Base-by-base conservation (phyloP, 2,797 vertebrate genomes). In the Enteromius argenteus region DNA sequence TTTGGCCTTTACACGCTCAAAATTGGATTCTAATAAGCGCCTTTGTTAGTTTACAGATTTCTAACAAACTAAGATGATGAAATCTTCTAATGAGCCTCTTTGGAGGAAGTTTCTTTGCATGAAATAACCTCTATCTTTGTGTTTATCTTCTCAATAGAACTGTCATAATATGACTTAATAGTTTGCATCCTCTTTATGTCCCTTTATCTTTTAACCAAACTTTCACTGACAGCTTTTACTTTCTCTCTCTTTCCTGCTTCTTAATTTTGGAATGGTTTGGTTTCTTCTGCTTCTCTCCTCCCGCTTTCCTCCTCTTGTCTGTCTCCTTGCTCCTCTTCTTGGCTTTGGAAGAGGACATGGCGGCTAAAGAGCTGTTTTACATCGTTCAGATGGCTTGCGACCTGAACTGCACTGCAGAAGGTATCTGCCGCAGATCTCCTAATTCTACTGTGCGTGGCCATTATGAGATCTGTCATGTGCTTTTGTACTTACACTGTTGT, bases 371-470 rank as follows among this genome's bases (percentile, higher is more conserved):
- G 94, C 95, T 95, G 92, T 99, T 99, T 98, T 96, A 97, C 97
- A 95, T 99, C 97, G 95, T 98, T 96, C 97, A 97, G 96, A 98
- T 98, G 97, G 95, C 98, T 96, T 99, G 97, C 95, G 97, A 98
- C 97, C 95, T 93, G 95, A 98, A 97, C 97, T 99, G 97, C 98
- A 97, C 97, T 96, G 97, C 97, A 97, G 98, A 97, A 99, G 98
- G 98, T 99, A 99, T 97, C 97, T 97, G 96, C 97, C 97, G 96
- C 95, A 89, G 94, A 96, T 96, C 95, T 94, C 95, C 94, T 96
- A 95, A 96, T 94, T 64, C 94, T 93, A 90, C 93, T 91, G n/a
- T 37, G n/a, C 11, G 35, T 81, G 69, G 87, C 89, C 75, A 79
- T 92, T 91, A 87, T 90, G 88, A 91, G 88, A 92, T 92, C 91